Percentiles rank a stretch among this genome's conserved stretches.
Evolutionary conservation across 2,797 vertebrate genomes (phyloP).

Genomic region (Parotocinclus haroldoi): DNA sequence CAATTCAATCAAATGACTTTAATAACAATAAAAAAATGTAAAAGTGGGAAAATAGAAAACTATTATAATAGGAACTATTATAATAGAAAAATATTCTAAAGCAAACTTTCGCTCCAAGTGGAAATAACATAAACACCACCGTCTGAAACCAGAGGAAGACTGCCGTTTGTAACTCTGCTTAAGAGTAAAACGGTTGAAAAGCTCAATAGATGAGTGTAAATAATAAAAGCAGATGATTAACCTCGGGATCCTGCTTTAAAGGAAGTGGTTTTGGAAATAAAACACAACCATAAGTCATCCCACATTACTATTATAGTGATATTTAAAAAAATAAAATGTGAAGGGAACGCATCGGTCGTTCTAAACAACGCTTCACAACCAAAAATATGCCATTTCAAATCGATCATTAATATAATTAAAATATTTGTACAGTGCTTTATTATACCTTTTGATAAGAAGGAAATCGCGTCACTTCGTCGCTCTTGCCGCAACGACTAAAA

Average conservation of each 20-base stretch:
- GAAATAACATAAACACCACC: slow-evolving; percentile 2
- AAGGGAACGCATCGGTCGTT: slow-evolving; percentile 50
- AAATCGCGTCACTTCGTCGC: slow-evolving; percentile 58
- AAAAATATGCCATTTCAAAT: slow-evolving; percentile 74
- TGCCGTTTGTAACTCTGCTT: slow-evolving; percentile 19
- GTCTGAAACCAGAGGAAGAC: slow-evolving; percentile 36
- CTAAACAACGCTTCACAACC: slow-evolving; percentile 69
- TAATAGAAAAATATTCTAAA: slow-evolving; percentile 43
- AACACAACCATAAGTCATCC: slow-evolving; percentile 69
- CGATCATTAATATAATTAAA: slow-evolving; percentile 69
- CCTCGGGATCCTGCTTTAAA: not conserved
- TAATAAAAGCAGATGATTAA: no score
- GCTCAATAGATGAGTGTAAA: no score
- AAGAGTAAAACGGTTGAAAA: no score
- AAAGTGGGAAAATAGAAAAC: slow-evolving; percentile 46
- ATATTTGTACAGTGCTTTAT: slow-evolving; percentile 82
- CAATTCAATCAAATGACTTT: not conserved
- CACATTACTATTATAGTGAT: slow-evolving; percentile 59
- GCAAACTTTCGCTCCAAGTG: slow-evolving; percentile 36
- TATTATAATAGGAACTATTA: slow-evolving; percentile 16
- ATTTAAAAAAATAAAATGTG: slow-evolving; percentile 60
- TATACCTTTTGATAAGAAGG: slow-evolving; percentile 65
- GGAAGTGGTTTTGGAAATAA: slow-evolving; percentile 57
- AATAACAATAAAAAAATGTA: slow-evolving; percentile 40
- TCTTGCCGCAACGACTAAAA: no score